phyloP scores from a whole-genome alignment of 2,797 vertebrate species.

The Hippopotamyrus pictus region DNA sequence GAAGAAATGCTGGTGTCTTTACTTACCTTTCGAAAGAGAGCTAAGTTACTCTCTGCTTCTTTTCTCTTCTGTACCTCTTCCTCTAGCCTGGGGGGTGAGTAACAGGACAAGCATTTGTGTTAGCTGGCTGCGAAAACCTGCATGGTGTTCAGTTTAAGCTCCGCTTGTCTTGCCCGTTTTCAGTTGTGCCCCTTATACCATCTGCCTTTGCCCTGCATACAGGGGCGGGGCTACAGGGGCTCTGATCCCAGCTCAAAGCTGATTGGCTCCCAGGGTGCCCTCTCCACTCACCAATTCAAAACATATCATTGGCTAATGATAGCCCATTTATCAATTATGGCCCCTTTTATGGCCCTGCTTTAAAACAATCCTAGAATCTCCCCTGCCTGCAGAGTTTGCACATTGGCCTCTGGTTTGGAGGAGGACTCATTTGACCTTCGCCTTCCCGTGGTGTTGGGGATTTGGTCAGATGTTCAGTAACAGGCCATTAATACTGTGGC shows the following conservation, averaged over 20 bases:
- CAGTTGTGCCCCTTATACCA: neutral
- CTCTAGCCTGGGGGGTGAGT: conserved; percentile 64
- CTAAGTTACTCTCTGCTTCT: conserved; percentile 80
- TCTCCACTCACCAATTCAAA: neutral
- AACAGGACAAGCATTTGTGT: neutral
- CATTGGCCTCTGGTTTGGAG: neutral
- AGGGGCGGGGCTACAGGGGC: neutral
- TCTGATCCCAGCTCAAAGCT: neutral
- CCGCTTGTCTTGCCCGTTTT: neutral
- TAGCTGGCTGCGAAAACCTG: neutral
- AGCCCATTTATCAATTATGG: neutral
- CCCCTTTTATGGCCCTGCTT: neutral
- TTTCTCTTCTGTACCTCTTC: conserved; percentile 85
- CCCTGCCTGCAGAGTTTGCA: neutral
- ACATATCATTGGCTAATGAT: neutral
- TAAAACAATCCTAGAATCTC: neutral
- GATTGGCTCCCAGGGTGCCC: neutral
- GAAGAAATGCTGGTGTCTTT: neutral
- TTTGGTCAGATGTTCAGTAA: neutral
- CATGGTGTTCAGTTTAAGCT: neutral
- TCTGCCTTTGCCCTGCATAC: neutral
- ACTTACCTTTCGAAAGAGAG: conserved; percentile 86
- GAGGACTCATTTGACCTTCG: neutral
- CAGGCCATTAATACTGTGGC: neutral
- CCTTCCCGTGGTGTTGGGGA: neutral